phyloP scores from a whole-genome alignment of 1,140 invertebrate species.

The Caenorhabditis remanei region DNA sequence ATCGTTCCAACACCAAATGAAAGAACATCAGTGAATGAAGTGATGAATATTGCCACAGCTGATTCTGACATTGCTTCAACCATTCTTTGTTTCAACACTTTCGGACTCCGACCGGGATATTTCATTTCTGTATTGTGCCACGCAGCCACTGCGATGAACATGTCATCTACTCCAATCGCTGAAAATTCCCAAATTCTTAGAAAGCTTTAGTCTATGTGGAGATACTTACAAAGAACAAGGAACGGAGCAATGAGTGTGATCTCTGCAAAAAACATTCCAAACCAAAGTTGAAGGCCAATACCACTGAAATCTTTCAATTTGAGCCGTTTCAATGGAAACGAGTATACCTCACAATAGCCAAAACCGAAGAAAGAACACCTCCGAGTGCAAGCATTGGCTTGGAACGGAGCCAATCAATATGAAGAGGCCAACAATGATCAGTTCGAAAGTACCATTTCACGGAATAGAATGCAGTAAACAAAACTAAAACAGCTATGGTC shows the following conservation, averaged over 20 bases:
- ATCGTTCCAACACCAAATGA: constrained; percentile 75
- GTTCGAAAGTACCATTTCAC: constrained; percentile 74
- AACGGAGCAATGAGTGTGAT: constrained; percentile 94
- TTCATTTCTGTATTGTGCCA: constrained; percentile 77
- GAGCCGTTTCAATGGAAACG: not conserved
- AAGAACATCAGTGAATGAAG: constrained; percentile 76
- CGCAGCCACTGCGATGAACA: constrained; percentile 80
- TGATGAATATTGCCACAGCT: constrained; percentile 78
- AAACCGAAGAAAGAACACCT: constrained; percentile 88
- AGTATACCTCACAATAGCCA: constrained; percentile 84
- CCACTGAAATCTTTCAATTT: constrained; percentile 81
- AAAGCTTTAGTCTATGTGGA: not conserved
- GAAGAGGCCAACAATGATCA: constrained; percentile 48
- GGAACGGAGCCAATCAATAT: constrained; percentile 75
- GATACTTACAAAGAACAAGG: constrained; percentile 89
- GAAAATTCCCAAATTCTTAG: constrained; percentile 62
- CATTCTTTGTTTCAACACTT: constrained; percentile 75
- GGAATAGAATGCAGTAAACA: constrained; percentile 76
- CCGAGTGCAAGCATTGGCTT: constrained; percentile 76
- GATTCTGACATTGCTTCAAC: constrained; percentile 77
- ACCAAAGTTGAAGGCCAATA: constrained; percentile 90
- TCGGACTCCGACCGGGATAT: constrained; percentile 71
- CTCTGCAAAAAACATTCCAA: constrained; percentile 92
- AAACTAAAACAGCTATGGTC: constrained; percentile 73
- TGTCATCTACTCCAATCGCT: constrained; percentile 81